Percentiles rank a stretch among this genome's conserved stretches.
Evolutionary conservation across 2,113 vertebrate genomes (phyloP).

Genomic region (Spheniscus mendiculus): DNA sequence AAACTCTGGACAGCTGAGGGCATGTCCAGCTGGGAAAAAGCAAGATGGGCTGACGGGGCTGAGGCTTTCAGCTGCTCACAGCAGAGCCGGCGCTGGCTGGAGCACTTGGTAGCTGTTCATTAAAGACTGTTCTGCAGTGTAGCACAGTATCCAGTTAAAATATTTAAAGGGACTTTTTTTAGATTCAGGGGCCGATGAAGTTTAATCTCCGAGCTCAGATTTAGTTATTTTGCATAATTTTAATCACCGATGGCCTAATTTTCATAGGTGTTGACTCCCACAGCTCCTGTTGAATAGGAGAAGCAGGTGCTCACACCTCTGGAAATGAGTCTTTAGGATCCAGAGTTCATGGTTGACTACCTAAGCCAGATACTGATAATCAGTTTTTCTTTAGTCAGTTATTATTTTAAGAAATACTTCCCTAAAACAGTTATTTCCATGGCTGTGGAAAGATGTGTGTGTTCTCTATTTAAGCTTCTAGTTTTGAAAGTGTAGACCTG

Average conservation of each 20-base stretch:
- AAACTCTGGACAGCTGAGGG: background rate
- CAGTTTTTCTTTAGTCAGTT: background rate
- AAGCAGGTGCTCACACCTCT: conserved; percentile 6
- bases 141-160: background rate
- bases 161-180: background rate
- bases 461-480: background rate
- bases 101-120: background rate
- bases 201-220: conserved; percentile 34
- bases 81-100: accelerated
- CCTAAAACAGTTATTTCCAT: background rate
- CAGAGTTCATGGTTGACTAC: background rate
- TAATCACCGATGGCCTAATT: conserved; percentile 42
- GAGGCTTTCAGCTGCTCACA: background rate
- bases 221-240: conserved; percentile 58
- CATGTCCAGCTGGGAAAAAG: background rate
- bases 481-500: background rate
- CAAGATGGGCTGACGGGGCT: background rate
- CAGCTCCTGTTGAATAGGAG: background rate
- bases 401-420: background rate
- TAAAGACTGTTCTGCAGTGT: background rate
- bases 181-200: background rate
- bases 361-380: background rate
- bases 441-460: accelerated
- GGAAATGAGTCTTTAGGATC: background rate
- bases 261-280: background rate